phyloP scores from a whole-genome alignment of 2,888 invertebrate genomes.

The Synergus laeviventris region DNA sequence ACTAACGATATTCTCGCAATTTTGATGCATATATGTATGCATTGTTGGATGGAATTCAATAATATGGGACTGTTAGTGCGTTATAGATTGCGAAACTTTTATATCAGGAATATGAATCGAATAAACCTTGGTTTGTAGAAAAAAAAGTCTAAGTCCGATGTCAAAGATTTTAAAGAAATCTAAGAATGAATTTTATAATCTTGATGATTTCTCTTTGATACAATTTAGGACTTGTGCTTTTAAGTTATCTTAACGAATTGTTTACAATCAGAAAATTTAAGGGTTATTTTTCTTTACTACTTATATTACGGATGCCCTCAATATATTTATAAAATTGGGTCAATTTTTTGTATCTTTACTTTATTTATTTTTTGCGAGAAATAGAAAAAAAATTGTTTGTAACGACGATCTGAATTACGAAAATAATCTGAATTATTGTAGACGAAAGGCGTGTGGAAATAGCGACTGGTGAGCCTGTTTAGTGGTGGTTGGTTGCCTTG shows the following conservation, averaged over 20 bases:
- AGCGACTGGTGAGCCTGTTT: constrained; percentile 44
- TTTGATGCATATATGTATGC: constrained; percentile 33
- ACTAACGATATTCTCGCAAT: constrained; percentile 33
- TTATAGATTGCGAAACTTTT: constrained; percentile 23
- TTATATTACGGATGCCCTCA: not conserved
- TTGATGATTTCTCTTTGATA: not conserved
- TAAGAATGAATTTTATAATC: not conserved
- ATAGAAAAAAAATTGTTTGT: not conserved
- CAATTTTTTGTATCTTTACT: not conserved
- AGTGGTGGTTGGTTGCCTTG: constrained; percentile 51
- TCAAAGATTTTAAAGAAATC: not conserved
- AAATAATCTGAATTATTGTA: constrained; percentile 18
- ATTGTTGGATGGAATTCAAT: constrained; percentile 13
- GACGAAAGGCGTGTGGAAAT: constrained; percentile 30
- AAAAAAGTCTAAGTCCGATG: not conserved
- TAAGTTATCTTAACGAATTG: not conserved
- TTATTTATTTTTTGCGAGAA: not conserved
- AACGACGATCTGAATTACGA: not conserved
- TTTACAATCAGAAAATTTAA: not conserved
- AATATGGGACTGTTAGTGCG: constrained; percentile 3
- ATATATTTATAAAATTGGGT: not conserved
- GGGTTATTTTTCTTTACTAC: not conserved
- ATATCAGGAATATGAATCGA: constrained; percentile 5
- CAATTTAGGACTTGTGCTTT: not conserved
- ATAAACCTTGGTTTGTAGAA: not conserved